These are phyloP conservation scores for Tautogolabrus adspersus DNA, from an alignment of 2,113 vertebrate genomes.

Conservation along the genomic window DNA sequence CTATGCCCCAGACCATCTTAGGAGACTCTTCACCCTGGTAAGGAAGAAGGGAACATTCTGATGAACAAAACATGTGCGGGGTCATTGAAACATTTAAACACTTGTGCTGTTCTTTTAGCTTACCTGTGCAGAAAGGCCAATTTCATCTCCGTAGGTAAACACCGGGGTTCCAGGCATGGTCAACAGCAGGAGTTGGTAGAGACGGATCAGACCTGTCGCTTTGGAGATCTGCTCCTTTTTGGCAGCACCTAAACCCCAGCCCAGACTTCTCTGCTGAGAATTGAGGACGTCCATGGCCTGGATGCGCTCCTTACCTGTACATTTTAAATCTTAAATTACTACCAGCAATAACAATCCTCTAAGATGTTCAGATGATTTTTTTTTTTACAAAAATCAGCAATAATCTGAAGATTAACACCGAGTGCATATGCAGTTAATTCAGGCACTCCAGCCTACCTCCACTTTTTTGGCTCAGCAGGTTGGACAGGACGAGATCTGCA, in stretches of 20 bases:
- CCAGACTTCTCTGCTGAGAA: conserved; percentile 67
- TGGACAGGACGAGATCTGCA: conserved; percentile 71
- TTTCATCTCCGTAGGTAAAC: conserved; percentile 89
- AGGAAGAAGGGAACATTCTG: neutral
- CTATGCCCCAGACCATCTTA: conserved; percentile 75
- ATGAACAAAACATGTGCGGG: neutral
- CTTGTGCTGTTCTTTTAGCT: rapidly evolving
- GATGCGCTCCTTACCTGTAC: conserved; percentile 51
- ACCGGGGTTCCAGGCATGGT: conserved; percentile 89
- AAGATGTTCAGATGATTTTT: no score
- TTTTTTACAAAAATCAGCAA: no score
- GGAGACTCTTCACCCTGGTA: conserved; percentile 32
- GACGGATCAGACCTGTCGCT: conserved; percentile 67
- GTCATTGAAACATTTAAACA: neutral
- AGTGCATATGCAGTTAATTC: no score
- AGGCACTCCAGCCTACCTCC: conserved; percentile 36
- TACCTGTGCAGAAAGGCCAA: conserved; percentile 80
- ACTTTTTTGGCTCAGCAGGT: conserved; percentile 33
- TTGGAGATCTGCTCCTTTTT: conserved; percentile 66
- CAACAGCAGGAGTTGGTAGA: conserved; percentile 89
- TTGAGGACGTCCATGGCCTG: conserved; percentile 58
- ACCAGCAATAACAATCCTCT: no score
- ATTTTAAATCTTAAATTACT: neutral
- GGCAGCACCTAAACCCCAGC: conserved; percentile 75
- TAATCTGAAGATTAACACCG: no score